Percentiles rank a stretch among this genome's conserved stretches.
phyloP scores from a whole-genome alignment of 2,888 invertebrate species.

The Spodoptera littoralis region DNA sequence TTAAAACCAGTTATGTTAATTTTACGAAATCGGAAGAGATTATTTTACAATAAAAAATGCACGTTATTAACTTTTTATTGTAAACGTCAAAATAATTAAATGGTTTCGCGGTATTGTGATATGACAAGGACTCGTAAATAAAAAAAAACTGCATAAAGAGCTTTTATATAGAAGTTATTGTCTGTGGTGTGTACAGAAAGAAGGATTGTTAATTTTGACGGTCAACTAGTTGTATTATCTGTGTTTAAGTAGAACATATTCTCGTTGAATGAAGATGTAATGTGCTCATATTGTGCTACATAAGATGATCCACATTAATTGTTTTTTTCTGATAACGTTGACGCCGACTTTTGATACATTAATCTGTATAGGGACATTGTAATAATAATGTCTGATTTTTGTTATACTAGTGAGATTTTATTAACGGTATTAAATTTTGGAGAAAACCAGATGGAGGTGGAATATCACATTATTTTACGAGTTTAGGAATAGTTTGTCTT shows the following conservation, averaged over 20 bases:
- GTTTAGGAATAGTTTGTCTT: background rate
- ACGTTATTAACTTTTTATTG: background rate
- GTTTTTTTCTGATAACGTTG: constrained; percentile 23
- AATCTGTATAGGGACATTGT: constrained; percentile 19
- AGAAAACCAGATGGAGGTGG: too few species aligned
- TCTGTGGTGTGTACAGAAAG: constrained; percentile 14
- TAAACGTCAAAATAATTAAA: too few species aligned
- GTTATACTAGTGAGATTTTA: constrained; percentile 10
- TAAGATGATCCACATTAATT: constrained; percentile 33
- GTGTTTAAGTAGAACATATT: constrained; percentile 22
- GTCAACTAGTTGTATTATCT: constrained; percentile 28
- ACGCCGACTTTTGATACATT: constrained; percentile 20
- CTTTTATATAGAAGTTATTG: too few species aligned
- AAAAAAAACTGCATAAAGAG: too few species aligned
- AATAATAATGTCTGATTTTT: constrained; percentile 31
- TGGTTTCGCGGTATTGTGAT: too few species aligned
- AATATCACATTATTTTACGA: too few species aligned
- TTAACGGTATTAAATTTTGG: background rate
- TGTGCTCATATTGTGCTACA: too few species aligned
- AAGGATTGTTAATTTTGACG: constrained; percentile 9
- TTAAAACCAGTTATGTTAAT: constrained; percentile 2
- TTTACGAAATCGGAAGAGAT: background rate
- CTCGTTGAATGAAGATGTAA: constrained; percentile 15
- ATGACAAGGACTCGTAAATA: too few species aligned
- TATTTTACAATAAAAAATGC: background rate